Conservation (phyloP, 2,888 invertebrate species). For the Himalopsyche anomala region DNA sequence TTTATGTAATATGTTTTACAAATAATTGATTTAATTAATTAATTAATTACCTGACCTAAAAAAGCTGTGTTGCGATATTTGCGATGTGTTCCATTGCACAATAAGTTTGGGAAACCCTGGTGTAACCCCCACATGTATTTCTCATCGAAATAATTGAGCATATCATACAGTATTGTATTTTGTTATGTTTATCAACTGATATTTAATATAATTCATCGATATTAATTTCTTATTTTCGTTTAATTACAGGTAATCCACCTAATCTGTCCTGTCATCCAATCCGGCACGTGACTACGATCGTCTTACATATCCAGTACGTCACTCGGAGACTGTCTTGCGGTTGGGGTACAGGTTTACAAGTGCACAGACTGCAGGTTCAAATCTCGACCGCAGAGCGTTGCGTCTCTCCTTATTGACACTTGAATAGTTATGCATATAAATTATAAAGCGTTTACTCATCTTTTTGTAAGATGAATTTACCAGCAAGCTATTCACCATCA, state of each 20-base stretch:
- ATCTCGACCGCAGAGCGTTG: constrained; percentile 49
- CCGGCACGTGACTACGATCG: constrained; percentile 54
- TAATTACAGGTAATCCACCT: constrained; percentile 48
- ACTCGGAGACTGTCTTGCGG: constrained; percentile 45
- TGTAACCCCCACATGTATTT: too few species aligned
- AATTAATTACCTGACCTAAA: too few species aligned
- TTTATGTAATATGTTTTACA: too few species aligned
- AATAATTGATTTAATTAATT: too few species aligned
- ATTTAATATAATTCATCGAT: not conserved
- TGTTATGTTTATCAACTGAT: too few species aligned
- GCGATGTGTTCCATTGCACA: too few species aligned
- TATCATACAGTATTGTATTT: too few species aligned
- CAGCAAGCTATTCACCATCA: too few species aligned
- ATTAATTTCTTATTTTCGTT: not conserved
- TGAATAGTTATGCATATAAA: constrained; percentile 11
- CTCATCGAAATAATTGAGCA: too few species aligned
- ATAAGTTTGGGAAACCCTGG: too few species aligned
- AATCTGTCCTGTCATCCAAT: not conserved
- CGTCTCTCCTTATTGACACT: constrained; percentile 48
- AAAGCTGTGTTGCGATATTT: too few species aligned
- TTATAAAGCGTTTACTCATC: not conserved
- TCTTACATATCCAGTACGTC: constrained; percentile 51
- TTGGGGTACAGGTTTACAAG: constrained; percentile 42
- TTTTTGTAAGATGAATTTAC: not conserved
- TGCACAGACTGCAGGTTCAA: constrained; percentile 28